phyloP scores from a whole-genome alignment of 64 coral and sea anemone genomes.

The Montipora cactus region DNA sequence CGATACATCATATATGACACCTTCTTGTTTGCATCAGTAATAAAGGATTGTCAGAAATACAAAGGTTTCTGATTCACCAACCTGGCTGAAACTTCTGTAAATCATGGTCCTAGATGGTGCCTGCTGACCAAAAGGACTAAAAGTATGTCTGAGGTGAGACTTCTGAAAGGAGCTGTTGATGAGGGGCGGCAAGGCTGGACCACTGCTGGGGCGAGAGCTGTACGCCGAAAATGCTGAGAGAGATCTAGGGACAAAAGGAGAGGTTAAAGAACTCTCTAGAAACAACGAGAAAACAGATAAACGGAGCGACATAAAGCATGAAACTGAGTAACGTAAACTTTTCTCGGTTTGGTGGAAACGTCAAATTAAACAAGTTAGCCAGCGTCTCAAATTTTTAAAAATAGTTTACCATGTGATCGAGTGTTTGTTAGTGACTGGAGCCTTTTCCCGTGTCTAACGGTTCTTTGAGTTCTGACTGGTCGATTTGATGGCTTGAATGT shows the following conservation, averaged over 20 bases:
- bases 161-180: constrained; percentile 50
- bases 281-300: not conserved
- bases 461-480: too few relatives aligned
- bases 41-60: not conserved
- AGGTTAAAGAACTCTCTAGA: not conserved
- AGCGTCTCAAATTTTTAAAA: not conserved
- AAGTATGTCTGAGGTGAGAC: constrained; percentile 55
- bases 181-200: constrained; percentile 60
- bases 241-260: constrained; percentile 33
- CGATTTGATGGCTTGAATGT: too few relatives aligned
- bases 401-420: too few relatives aligned
- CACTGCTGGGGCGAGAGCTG: constrained; percentile 70
- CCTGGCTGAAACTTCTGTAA: constrained; percentile 50
- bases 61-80: not conserved
- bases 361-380: not conserved
- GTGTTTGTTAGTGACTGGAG: too few relatives aligned
- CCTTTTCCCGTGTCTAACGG: too few relatives aligned
- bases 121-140: constrained; percentile 63
- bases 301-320: too few relatives aligned
- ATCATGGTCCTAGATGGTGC: constrained; percentile 2
- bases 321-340: not conserved
- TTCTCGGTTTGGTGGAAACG: not conserved
- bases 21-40: too few relatives aligned
- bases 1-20: too few relatives aligned
- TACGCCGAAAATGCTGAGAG: constrained; percentile 80